Base-by-base conservation (phyloP, 2,113 vertebrate species). In the Arenaria interpres region DNA sequence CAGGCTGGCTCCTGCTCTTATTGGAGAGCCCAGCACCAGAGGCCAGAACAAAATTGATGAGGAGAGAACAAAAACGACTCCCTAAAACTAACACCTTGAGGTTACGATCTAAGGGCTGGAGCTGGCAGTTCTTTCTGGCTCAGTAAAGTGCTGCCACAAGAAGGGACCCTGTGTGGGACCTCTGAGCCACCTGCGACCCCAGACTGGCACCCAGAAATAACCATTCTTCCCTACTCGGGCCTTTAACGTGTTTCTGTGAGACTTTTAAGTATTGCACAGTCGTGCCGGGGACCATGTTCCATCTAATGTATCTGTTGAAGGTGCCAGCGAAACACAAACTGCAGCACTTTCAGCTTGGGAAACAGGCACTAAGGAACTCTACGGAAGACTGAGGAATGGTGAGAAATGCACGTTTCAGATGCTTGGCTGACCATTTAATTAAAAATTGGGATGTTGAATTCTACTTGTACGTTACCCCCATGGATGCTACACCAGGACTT, bases 271-370 rank as follows among this genome's bases (percentile, higher is more conserved):
- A n/a, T 21, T 5, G 0, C 4, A 0, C 11, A 17, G 48, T 33
- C 1, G 0, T 33, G 43, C 71, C 28, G 81, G 51, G 45, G 24
- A 73, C 56, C 14, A 4, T 3, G 3, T 22, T 85, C 41, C 12
- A 4, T 54, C 67, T 74, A 25, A 22, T 35, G 4, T 22, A 27
- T 4, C 15, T 0, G 0, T 19, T 9, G 35, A 22, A 12, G 15
- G 8, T 33, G 32, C 13, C 21, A 5, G 57, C 1, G 14, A 53
- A 71, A 85, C 23, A 20, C 5, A 0, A 12, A 5, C 25, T 18
- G 57, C 57, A 7, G 22, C 56, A 6, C 45, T 28, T 16, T 32
- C 57, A 48, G 23, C 73, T 22, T 3, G 53, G 41, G 13, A 72
- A 90, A n/a, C 4, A 4, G 45, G 51, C 14, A 1, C 23, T 19